Evolutionary conservation across 1,140 invertebrate genomes (phyloP), one percentile per base, ranked within the genome.

Genomic region (Apis mellifera): DNA sequence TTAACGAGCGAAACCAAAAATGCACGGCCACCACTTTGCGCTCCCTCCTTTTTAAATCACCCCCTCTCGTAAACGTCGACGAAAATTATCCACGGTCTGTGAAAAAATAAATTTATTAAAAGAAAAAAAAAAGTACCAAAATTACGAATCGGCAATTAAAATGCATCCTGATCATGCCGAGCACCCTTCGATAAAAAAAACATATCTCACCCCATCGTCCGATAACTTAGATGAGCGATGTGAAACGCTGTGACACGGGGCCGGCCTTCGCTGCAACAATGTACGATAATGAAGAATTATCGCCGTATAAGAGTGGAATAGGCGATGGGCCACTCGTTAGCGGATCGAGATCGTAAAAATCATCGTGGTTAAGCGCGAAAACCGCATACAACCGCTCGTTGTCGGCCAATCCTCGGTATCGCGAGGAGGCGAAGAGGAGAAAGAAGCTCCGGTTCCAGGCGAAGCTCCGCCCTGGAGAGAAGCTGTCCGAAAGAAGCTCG

Each of bases 271-370:
- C 82, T 90, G 91, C 92, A 93, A 94, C 92, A 94, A 94, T 94
- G 92, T 93, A 91, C 92, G 90, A 93, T 94, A 94, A 94, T 94
- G 93, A 94, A 94, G 93, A 94, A 94, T 94, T 94, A 94, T 94
- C 93, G 90, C 90, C 92, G 90, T 91, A 90, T 93, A 94, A 93
- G 93, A 90, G 84, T 59, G 55, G 75, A 90, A 90, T 93, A 92
- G 91, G 89, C 88, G 86, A 85, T 64, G 89, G 89, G 86, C 85
- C 87, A 91, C 93, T 94, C 93, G 93, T 94, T 94, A 94, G 90
- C 89, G 84, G 80, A 86, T 90, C 88, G 75, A 62, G 91, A 89
- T 91, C 93, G 90, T 94, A 94, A 93, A 93, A 94, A 93, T 93
- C 92, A 91, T 86, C 83, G 89, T 85, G 84, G 68, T 69, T 80